Evolutionary conservation across 2,113 vertebrate species (phyloP), one percentile per base, ranked within the genome.

Genomic region (Pogonocichla stellata): DNA sequence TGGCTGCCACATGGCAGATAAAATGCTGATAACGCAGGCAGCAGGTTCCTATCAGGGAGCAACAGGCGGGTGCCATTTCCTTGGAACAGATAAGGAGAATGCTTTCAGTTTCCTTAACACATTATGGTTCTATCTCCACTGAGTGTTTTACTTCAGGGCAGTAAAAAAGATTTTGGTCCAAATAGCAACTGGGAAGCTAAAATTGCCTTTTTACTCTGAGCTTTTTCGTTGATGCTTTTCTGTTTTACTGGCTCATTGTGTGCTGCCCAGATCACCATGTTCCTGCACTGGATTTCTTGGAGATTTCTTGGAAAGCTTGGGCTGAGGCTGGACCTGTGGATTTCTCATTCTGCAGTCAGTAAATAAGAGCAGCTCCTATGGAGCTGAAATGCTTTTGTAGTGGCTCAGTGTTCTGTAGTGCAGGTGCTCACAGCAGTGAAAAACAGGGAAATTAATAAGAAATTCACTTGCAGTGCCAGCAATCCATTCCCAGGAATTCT

Each of bases 1-100:
- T n/a, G 73, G 54, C 87, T 79, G 80, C 73, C 20, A 7, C 28
- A 5, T 38, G 65, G 57, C 84, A 87, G 93, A 92, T 95, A 95
- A 86, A 57, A 5, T 0, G 2, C 66, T 45, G 74, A 51, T 95
- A 79, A n/a, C 45, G 3, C 3, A 0, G 67, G 80, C 67, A 67
- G 47, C 4, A 0, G 23, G 54, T 29, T 82, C 70, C 71, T 95
- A 93, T 97, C 92, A 1, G 54, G 56, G 25, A 80, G 75, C 9
- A 80, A 51, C 92, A 90, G 85, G 61, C 80, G 1, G 29, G 14
- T 28, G 53, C 72, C 2, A 14, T 71, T 95, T 95, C 83, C 94
- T 86, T 43, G 82, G 90, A 80, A 38, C 60, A 78, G 92, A 95
- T 83, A 94, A 90, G 6, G 2, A 53, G 25, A 42, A 74, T 14